A percentile compares a stretch with the other conserved stretches of the same genome.
Conservation (phyloP, 2,888 invertebrate species). For the Deilephila porcellus region DNA sequence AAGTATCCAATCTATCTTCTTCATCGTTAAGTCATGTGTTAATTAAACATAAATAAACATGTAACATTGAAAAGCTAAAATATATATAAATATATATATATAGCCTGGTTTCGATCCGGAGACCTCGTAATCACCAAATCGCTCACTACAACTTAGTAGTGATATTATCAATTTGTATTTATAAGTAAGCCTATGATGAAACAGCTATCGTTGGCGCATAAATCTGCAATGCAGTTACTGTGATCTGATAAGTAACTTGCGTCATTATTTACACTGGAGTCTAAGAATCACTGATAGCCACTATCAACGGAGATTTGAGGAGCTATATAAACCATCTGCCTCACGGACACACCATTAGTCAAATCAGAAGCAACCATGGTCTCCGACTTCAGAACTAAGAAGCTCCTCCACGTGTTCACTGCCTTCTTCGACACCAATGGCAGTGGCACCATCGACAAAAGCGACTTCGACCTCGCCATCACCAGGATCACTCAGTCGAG, state of each 20-base stretch:
- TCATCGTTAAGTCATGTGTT: too few relatives aligned
- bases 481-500: slow-evolving; percentile 92
- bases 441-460: slow-evolving; percentile 94
- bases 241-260: slow-evolving; percentile 28
- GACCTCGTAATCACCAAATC: too few relatives aligned
- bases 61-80: too few relatives aligned
- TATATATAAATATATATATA: too few relatives aligned
- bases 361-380: slow-evolving; percentile 79
- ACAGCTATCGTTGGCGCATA: neutral
- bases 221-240: slow-evolving; percentile 30
- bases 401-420: slow-evolving; percentile 93
- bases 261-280: slow-evolving; percentile 30
- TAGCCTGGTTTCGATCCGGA: too few relatives aligned
- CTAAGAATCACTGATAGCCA: slow-evolving; percentile 37
- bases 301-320: slow-evolving; percentile 37
- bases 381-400: slow-evolving; percentile 95
- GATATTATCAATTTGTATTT: neutral
- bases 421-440: slow-evolving; percentile 95
- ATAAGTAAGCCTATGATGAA: slow-evolving; percentile 7
- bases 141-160: too few relatives aligned
- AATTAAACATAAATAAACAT: too few relatives aligned
- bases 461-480: slow-evolving; percentile 93
- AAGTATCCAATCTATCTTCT: too few relatives aligned
- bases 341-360: slow-evolving; percentile 29
- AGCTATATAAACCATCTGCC: slow-evolving; percentile 41